Evolutionary conservation across 2,888 invertebrate species (phyloP).

Genomic region (Holacanthella duospinosa): DNA sequence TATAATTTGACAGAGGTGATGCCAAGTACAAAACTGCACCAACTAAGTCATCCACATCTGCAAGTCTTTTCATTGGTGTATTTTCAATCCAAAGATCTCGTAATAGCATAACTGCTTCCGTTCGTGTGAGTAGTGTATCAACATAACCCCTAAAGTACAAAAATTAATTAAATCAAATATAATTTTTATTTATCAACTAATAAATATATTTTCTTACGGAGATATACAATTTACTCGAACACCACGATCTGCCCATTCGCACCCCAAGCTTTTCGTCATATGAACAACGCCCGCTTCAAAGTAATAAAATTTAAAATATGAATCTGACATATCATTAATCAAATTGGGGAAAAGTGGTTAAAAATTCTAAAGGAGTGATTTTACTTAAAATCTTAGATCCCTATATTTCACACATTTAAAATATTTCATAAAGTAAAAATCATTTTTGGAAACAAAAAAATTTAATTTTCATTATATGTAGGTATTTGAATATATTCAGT

Average conservation of each 20-base stretch:
- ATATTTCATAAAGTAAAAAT: too few relatives aligned
- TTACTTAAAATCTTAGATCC: too few relatives aligned
- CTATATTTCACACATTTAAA: too few relatives aligned
- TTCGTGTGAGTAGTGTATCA: conserved; percentile 31
- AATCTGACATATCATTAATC: not conserved
- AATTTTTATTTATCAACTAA: not conserved
- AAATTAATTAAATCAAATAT: not conserved
- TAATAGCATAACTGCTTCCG: conserved; percentile 28
- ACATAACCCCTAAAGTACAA: conserved; percentile 30
- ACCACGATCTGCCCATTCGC: conserved; percentile 35
- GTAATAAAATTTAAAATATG: not conserved
- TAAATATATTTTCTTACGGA: conserved; percentile 26
- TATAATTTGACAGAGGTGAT: conserved; percentile 29
- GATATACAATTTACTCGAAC: conserved; percentile 36
- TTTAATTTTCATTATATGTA: too few relatives aligned
- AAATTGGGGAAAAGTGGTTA: too few relatives aligned
- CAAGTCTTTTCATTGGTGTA: conserved; percentile 31
- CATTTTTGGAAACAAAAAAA: too few relatives aligned
- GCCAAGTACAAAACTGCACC: conserved; percentile 35
- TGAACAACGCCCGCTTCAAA: conserved; percentile 28
- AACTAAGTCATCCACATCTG: conserved; percentile 31
- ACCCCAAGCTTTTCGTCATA: conserved; percentile 32
- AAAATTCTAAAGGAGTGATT: not conserved
- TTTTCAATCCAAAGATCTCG: conserved; percentile 30
- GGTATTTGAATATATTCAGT: too few relatives aligned